Evolutionary conservation across 2,113 vertebrate genomes (phyloP), one percentile per base, ranked within the genome.

Genomic region (Boleophthalmus pectinirostris): DNA sequence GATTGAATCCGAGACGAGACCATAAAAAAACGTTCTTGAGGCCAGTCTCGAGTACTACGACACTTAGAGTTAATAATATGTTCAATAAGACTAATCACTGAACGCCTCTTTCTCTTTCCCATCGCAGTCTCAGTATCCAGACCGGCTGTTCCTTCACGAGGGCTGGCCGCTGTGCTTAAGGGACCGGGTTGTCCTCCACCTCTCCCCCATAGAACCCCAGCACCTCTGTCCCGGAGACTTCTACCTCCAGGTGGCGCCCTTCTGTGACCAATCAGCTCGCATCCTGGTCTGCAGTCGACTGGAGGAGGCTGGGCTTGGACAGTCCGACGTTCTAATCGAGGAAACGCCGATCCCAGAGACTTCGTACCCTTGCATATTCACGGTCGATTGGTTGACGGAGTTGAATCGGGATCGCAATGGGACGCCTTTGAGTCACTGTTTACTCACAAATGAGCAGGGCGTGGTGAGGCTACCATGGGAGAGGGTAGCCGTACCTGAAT

Each of bases 121-220:
- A 9, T 20, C 23, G 49, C 76, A 98, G 97, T 95, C 93, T 60
- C 92, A 92, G 66, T 96, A 95, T 79, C 82, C 91, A 54, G 92
- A 94, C 78, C 78, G 90, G 64, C 87, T 96, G 56, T 97, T 97
- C 86, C 85, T 93, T 73, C 95, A 94, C 0, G 93, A 95, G n/a
- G 97, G 97, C 87, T 98, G 97, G 97, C 97, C 96, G 0, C 83
- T 98, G 67, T 98, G 97, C 70, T 92, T 97, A 54, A 90, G 82
- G 0, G 93, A 95, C 68, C 93, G 92, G 57, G 91, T 97, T 2
- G 94, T 96, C 0, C 68, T 98, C 79, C 95, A 98, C 74, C 92
- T 97, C 0, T 93, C 95, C 0, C 93, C 95, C 0, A 86, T 97
- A 79, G 90, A 94, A 74, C 94, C 95, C 0, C 90, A 94, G 78